Conservation (phyloP, 2,113 vertebrate species). For the Microcebus lehilahytsara region DNA sequence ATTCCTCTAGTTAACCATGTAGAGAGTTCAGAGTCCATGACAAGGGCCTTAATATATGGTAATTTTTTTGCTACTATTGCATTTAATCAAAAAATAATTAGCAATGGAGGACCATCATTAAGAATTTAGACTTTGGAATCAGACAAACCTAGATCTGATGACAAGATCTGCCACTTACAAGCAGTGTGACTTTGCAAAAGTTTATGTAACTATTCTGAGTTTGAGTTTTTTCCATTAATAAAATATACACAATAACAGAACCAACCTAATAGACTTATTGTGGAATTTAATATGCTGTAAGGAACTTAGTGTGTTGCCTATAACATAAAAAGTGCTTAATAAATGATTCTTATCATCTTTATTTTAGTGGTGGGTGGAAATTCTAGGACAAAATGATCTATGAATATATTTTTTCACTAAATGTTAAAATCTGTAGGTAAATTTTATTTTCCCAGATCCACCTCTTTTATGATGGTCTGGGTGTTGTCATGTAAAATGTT, state of each 20-base stretch:
- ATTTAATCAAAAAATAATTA: neutral
- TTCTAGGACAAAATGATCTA: neutral
- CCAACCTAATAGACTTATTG: neutral
- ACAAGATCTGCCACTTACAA: neutral
- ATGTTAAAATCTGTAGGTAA: neutral
- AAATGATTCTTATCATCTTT: neutral
- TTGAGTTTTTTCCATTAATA: neutral
- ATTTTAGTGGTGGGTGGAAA: neutral
- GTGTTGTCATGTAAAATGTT: neutral
- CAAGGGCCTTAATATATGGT: neutral
- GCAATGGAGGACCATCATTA: neutral
- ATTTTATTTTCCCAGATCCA: neutral
- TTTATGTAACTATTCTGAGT: neutral
- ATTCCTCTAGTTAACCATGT: neutral
- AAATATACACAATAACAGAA: neutral
- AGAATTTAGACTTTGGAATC: constrained; percentile 13
- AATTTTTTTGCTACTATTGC: neutral
- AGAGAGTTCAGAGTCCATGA: neutral
- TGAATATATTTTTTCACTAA: neutral
- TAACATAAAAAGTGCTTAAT: neutral
- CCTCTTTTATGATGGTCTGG: neutral
- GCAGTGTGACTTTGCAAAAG: neutral
- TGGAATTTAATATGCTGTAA: neutral
- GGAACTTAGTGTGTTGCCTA: neutral
- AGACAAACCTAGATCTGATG: neutral